Percentiles rank a stretch among this genome's conserved stretches.
These are phyloP conservation scores for Dolichomitus sp. DNA, from an alignment of 2,888 invertebrate genomes.

Conservation along the genomic window DNA sequence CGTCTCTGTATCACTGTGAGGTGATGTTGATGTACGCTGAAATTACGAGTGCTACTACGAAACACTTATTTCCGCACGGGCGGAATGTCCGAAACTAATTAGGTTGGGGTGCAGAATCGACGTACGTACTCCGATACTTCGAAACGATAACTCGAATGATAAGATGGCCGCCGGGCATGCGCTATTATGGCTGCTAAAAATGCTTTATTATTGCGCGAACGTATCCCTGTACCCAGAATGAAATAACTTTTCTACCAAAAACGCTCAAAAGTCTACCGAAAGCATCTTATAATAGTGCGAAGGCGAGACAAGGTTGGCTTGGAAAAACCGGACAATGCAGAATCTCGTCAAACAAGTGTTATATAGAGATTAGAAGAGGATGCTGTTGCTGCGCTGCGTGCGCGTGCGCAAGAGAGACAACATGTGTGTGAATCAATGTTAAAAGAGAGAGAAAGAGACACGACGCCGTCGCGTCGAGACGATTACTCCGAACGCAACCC, in stretches of 20 bases:
- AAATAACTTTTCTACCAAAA: no score
- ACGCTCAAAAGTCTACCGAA: neutral
- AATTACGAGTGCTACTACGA: neutral
- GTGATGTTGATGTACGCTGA: slow-evolving; percentile 9
- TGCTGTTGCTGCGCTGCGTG: neutral
- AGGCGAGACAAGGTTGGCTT: neutral
- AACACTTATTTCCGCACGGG: slow-evolving; percentile 30
- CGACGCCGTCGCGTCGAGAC: neutral
- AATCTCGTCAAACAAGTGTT: neutral
- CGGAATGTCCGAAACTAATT: slow-evolving; percentile 30
- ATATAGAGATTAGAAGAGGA: no score
- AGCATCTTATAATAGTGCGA: neutral
- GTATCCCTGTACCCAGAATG: neutral
- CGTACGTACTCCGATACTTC: neutral
- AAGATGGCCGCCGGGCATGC: slow-evolving; percentile 13
- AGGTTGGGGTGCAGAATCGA: slow-evolving; percentile 1
- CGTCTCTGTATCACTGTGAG: slow-evolving; percentile 10
- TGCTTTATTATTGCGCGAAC: neutral
- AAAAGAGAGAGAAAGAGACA: neutral
- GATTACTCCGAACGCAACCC: slow-evolving; percentile 8
- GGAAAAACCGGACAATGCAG: neutral
- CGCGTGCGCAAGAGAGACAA: neutral
- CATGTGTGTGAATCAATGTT: neutral
- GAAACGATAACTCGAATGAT: slow-evolving; percentile 2
- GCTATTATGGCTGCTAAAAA: neutral